Evolutionary conservation across 2,888 invertebrate genomes (phyloP), one percentile per base, ranked within the genome.

Genomic region (Buathra laborator): DNA sequence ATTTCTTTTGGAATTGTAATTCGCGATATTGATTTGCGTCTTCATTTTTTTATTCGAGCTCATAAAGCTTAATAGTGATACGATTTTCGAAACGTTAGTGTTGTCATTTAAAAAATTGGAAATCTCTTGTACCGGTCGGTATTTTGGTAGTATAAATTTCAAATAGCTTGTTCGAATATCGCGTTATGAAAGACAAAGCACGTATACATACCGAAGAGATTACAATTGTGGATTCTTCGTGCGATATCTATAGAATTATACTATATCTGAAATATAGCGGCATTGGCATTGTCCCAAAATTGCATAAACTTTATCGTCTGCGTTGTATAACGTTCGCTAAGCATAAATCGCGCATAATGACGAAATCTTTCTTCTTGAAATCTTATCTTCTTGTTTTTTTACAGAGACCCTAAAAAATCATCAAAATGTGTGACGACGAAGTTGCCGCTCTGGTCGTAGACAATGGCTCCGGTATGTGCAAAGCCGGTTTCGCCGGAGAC

Each of bases 361-460:
- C 64, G 70, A 71, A 19, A n/a, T 5, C n/a, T n/a, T n/a, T n/a
- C n/a, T n/a, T n/a, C n/a, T n/a, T n/a, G n/a, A n/a, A n/a, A n/a
- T n/a, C n/a, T n/a, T 37, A 68, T 77, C n/a, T 66, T 48, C 72
- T 68, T 59, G 75, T 77, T 66, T 51, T 78, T 77, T 90, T 89
- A 64, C 89, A 90, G 90, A 88, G 71, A 86, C 62, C 85, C 53
- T 88, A 90, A 86, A 86, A 76, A 88, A 72, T 44, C 74, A 95
- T 95, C 96, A 97, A 96, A 94, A 97, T 97, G 97, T 98, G 97
- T 96, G 98, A 98, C 96, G 98, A 98, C 95, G 98, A 98, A 95
- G 98, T 98, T 96, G 98, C 98, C 94, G 97, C 97, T 94, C 96
- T 97, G 94, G 97, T 98, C 94, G 97, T 97, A 91, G 98, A 99